phyloP scores from a whole-genome alignment of 2,113 vertebrate species.

The Myrmecophaga tridactyla region DNA sequence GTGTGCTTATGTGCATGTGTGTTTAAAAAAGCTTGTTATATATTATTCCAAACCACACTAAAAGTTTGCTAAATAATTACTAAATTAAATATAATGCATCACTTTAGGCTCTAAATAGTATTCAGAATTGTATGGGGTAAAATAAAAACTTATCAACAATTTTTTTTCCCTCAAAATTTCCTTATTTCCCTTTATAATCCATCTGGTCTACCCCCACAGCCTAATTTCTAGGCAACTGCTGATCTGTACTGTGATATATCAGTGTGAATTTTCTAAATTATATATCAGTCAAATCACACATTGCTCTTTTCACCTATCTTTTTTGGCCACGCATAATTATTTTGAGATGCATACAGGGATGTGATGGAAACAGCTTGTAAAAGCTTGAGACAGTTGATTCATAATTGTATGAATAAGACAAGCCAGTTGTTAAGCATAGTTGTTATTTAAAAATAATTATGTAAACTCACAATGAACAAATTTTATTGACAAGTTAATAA shows the following conservation, averaged over 20 bases:
- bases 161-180: background rate
- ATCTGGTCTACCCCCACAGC: background rate
- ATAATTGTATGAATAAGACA: background rate
- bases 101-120: background rate
- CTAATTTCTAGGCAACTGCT: background rate
- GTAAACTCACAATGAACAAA: background rate
- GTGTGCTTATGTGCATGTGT: background rate
- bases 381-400: background rate
- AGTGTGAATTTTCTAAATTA: background rate
- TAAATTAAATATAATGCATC: background rate
- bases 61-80: background rate
- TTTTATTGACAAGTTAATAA: background rate
- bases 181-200: background rate
- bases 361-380: background rate
- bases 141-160: background rate
- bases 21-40: background rate
- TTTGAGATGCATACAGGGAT: background rate
- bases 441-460: background rate
- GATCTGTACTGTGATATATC: background rate
- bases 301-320: background rate
- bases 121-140: background rate
- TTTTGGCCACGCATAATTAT: background rate
- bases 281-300: background rate
- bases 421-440: background rate
- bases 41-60: background rate